These are phyloP conservation scores for Cuculus canorus DNA, from an alignment of 2,797 vertebrate species.

Conservation along the genomic window DNA sequence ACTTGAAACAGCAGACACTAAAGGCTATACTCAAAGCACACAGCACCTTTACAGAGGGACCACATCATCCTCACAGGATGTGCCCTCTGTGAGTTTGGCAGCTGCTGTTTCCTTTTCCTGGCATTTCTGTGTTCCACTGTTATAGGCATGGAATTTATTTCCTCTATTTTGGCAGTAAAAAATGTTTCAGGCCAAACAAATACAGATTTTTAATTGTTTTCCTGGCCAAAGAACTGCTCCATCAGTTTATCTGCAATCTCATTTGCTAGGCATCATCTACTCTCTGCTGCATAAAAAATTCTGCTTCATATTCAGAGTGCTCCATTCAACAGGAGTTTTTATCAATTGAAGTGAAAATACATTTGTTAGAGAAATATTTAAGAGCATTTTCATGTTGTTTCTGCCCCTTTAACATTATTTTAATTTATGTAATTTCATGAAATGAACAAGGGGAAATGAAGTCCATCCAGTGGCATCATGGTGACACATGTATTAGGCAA, in stretches of 20 bases:
- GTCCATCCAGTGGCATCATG: neutral
- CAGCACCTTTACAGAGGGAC: neutral
- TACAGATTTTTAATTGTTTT: neutral
- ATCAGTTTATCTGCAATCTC: neutral
- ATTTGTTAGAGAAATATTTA: neutral
- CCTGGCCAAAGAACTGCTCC: neutral
- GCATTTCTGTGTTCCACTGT: neutral
- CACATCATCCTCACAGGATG: too few species aligned
- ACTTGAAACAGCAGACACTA: neutral
- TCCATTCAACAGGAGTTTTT: neutral
- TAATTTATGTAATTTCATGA: neutral
- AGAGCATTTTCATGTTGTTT: neutral
- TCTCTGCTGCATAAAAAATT: neutral
- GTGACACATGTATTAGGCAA: neutral
- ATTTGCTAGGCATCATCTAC: neutral
- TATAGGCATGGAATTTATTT: neutral
- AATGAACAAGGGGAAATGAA: neutral
- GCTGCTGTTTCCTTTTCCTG: neutral
- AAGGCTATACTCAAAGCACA: neutral
- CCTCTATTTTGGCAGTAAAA: neutral
- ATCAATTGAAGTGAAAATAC: neutral
- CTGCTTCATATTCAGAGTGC: neutral
- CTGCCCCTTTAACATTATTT: neutral
- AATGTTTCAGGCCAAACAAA: neutral
- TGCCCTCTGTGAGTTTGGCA: neutral